A percentile compares a stretch with the other conserved stretches of the same genome.
Conservation (phyloP, 2,888 invertebrate genomes). For the Cataglyphis cursor region DNA sequence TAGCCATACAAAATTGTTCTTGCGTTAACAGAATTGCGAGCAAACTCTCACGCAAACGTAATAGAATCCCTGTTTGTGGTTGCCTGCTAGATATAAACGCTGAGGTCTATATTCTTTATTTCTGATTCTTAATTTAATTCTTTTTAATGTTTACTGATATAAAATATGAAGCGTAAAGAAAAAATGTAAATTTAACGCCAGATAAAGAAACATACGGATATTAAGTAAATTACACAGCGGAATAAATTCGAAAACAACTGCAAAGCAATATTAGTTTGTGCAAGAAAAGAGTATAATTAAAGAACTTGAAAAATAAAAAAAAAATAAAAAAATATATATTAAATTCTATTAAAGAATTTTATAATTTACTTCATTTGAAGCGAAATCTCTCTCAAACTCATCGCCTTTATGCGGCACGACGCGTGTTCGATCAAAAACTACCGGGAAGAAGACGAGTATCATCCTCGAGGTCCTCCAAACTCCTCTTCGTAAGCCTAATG, state of each 20-base stretch:
- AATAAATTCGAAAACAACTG: constrained; percentile 6
- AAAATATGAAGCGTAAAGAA: background rate
- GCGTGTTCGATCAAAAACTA: constrained; percentile 58
- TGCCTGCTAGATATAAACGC: background rate
- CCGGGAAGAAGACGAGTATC: constrained; percentile 21
- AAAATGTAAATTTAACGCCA: background rate
- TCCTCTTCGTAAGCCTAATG: constrained; percentile 59
- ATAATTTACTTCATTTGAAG: background rate
- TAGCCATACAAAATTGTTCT: constrained; percentile 40
- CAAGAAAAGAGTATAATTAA: background rate
- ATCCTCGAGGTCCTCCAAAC: constrained; percentile 42
- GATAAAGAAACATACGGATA: background rate
- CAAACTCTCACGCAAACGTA: constrained; percentile 24
- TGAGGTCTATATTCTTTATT: background rate
- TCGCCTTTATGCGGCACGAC: constrained; percentile 38
- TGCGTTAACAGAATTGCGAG: constrained; percentile 41
- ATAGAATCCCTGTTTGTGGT: constrained; percentile 2
- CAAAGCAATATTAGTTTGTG: background rate
- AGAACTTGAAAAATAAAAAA: background rate
- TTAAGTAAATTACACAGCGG: background rate
- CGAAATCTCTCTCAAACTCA: background rate
- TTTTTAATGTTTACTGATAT: background rate
- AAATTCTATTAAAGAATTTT: background rate
- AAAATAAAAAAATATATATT: background rate
- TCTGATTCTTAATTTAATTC: background rate